These are phyloP conservation scores for Osmerus eperlanus DNA, from an alignment of 2,113 vertebrate species.

Conservation along the genomic window DNA sequence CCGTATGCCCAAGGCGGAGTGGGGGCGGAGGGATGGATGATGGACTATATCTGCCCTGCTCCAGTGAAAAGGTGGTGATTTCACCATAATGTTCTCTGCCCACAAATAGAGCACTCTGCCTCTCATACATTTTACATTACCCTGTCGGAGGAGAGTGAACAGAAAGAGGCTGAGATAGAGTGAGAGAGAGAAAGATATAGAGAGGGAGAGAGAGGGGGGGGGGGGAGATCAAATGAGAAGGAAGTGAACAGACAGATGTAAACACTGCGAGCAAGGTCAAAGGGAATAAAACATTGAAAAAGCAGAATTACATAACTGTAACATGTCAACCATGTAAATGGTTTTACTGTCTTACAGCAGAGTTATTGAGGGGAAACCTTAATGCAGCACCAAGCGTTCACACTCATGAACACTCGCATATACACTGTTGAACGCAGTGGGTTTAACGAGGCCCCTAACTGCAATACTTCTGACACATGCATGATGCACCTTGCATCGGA, in stretches of 20 bases:
- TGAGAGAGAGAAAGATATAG: too few relatives aligned
- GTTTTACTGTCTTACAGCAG: background rate
- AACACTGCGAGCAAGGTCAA: background rate
- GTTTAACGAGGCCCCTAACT: too few relatives aligned
- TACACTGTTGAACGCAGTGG: too few relatives aligned
- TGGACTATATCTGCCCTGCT: conserved; percentile 12
- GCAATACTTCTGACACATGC: too few relatives aligned
- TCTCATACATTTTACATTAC: conserved; percentile 53
- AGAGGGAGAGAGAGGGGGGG: background rate
- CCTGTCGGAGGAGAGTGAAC: background rate
- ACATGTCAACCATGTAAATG: background rate
- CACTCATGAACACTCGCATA: background rate
- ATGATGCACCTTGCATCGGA: too few relatives aligned
- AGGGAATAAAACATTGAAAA: conserved; percentile 1
- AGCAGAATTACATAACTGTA: background rate
- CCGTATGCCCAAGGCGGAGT: background rate
- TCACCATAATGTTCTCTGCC: conserved; percentile 11
- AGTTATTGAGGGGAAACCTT: background rate
- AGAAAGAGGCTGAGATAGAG: background rate
- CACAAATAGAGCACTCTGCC: conserved; percentile 16
- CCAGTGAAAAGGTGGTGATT: conserved; percentile 27
- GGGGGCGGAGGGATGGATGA: conserved; percentile 4
- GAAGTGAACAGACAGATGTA: background rate
- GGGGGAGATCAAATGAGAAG: background rate
- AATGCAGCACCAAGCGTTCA: background rate